phyloP scores from a whole-genome alignment of 2,888 invertebrate genomes.

The Artemia sinica region DNA sequence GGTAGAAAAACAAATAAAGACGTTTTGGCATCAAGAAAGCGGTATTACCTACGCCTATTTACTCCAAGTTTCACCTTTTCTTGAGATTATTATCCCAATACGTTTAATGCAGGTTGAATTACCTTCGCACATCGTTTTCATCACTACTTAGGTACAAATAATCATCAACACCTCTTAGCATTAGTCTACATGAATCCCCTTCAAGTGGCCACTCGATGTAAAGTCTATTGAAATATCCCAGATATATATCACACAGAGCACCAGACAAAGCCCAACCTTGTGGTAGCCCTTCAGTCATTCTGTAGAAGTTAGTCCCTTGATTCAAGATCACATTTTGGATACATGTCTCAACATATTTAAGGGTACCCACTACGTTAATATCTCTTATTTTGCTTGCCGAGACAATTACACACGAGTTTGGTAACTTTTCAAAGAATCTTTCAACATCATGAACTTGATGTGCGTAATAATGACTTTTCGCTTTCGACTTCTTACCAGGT shows the following conservation, averaged over 20 bases:
- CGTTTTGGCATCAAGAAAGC: no score
- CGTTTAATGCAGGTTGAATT: not conserved
- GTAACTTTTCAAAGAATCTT: not conserved
- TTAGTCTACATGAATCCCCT: not conserved
- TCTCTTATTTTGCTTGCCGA: not conserved
- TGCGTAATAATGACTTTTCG: not conserved
- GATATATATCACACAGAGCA: constrained; percentile 17
- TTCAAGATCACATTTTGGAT: not conserved
- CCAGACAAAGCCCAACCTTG: constrained; percentile 18
- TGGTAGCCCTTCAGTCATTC: constrained; percentile 14
- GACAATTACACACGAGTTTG: not conserved
- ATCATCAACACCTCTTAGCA: constrained; percentile 17
- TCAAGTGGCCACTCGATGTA: constrained; percentile 15
- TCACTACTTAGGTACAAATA: constrained; percentile 17
- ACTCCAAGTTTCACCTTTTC: no score
- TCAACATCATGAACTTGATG: not conserved
- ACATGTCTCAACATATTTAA: not conserved
- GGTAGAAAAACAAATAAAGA: no score
- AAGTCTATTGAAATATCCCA: not conserved
- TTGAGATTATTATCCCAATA: no score
- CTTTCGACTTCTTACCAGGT: not conserved
- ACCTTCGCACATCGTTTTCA: constrained; percentile 12
- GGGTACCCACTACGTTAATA: not conserved
- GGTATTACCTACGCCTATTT: no score
- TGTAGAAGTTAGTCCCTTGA: not conserved